Evolutionary conservation across 2,797 vertebrate genomes (phyloP).

Genomic region (Sebastes diaconus): DNA sequence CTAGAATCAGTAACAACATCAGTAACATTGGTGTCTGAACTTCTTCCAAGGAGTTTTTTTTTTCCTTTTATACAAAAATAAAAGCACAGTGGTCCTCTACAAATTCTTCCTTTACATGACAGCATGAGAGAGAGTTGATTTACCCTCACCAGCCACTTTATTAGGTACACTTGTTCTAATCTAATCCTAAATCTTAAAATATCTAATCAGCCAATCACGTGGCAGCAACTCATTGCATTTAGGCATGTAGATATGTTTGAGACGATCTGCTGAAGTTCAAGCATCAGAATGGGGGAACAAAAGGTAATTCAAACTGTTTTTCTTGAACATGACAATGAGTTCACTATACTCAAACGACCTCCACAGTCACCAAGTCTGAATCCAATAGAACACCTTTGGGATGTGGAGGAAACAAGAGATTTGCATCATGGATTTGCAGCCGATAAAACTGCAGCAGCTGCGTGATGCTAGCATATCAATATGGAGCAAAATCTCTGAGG

Average conservation of each 20-base stretch:
- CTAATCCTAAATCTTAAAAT: neutral
- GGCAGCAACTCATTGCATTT: neutral
- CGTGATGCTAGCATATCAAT: neutral
- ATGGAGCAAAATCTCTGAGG: neutral
- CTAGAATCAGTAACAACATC: too few species aligned
- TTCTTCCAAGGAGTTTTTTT: neutral
- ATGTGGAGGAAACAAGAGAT: neutral
- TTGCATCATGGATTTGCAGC: neutral
- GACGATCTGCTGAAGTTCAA: neutral
- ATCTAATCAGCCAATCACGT: neutral
- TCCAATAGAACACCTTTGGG: neutral
- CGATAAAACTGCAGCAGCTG: neutral
- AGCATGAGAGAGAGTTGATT: neutral
- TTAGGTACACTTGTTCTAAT: neutral
- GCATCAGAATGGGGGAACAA: neutral
- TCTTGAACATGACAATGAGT: neutral
- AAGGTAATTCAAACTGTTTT: neutral
- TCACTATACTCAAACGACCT: neutral
- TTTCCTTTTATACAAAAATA: neutral
- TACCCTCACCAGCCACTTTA: neutral
- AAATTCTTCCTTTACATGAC: neutral
- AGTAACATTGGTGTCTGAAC: neutral
- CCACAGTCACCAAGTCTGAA: neutral
- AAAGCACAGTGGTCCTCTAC: neutral
- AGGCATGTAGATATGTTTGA: neutral